Conservation (phyloP, 2,888 invertebrate species). For the Drosophila meridiana region DNA sequence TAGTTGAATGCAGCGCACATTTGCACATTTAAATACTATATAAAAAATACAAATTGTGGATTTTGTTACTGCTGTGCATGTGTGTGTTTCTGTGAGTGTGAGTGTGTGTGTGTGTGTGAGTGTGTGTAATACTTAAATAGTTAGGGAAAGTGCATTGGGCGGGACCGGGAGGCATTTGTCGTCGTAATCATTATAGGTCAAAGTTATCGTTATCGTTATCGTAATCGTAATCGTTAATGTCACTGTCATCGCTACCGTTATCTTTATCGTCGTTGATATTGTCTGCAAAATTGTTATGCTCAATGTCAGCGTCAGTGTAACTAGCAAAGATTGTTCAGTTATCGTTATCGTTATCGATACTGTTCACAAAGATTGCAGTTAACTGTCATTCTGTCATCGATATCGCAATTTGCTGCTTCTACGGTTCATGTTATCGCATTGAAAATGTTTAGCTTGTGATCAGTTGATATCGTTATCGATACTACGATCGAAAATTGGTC, state of each 20-base stretch:
- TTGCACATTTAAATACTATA: slow-evolving; percentile 71
- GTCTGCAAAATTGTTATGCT: not conserved
- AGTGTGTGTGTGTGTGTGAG: slow-evolving; percentile 26
- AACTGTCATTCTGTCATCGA: not conserved
- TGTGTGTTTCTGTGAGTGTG: not conserved
- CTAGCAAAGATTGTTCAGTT: not conserved
- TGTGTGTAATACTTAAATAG: slow-evolving; percentile 56
- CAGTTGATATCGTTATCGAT: slow-evolving; percentile 8
- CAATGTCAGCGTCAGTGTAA: not conserved
- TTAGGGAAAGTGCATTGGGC: slow-evolving; percentile 51
- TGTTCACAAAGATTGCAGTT: not conserved
- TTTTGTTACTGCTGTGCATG: slow-evolving; percentile 47
- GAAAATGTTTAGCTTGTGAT: not conserved
- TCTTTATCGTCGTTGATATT: not conserved
- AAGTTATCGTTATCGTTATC: slow-evolving; percentile 6
- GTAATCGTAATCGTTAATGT: slow-evolving; percentile 2
- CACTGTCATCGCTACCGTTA: slow-evolving; percentile 1
- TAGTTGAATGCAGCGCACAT: slow-evolving; percentile 41
- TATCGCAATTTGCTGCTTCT: not conserved
- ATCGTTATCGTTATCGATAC: slow-evolving; percentile 1
- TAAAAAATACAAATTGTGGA: slow-evolving; percentile 72
- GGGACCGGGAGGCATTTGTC: slow-evolving; percentile 41
- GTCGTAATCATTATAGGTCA: slow-evolving; percentile 6
- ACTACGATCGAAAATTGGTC: slow-evolving; percentile 3
- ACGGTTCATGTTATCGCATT: not conserved